Base-by-base conservation (phyloP, 2,888 invertebrate species). In the Dynastes hyllus region DNA sequence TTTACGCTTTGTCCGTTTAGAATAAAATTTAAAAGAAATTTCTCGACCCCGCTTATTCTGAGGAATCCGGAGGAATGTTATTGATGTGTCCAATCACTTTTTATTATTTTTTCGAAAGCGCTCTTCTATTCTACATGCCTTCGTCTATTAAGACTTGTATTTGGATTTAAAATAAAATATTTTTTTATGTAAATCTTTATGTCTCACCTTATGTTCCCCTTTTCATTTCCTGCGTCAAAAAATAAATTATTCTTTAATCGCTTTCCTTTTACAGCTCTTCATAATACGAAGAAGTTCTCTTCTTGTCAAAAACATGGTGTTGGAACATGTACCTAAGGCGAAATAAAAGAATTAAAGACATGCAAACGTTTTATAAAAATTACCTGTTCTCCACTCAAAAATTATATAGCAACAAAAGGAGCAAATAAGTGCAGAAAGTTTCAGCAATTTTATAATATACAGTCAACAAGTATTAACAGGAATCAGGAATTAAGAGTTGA, bases 1-100 rank as follows among this genome's bases (percentile, higher is more conserved):
- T 37, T 29, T 37, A 27, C 82, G 79, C 66, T 83, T 83, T 22
- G 77, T 71, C 29, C 80, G 51, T 53, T 80, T 81, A 63, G 79
- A 69, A 22, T 78, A 77, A 4, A 50, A 53, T 45, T 79, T 76
- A 73, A 83, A 81, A 67, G 70, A 16, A 45, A 69, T 71, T 76
- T 71, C 65, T 16, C 82, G 80, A 70, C 82, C 81, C 16, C 80
- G 58, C 16, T 58, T 58, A 5, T 16, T 58, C 22, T 9, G 6
- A 22, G n/a, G 11, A n/a, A 6, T 55, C 4, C 13, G 22, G 6
- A 4, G 29, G 11, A 61, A 61, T 61, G 61, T 29, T 2, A 61
- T 61, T 61, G 29, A 27, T 6, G 61, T 29, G 11, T 29, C 27
- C 27, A 61, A 11, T 29, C 61, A 29, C 1, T 61, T 11, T 2